A percentile compares a stretch with the other conserved stretches of the same genome.
Conservation (phyloP, 2,888 invertebrate genomes). For the Tetramorium bicarinatum region DNA sequence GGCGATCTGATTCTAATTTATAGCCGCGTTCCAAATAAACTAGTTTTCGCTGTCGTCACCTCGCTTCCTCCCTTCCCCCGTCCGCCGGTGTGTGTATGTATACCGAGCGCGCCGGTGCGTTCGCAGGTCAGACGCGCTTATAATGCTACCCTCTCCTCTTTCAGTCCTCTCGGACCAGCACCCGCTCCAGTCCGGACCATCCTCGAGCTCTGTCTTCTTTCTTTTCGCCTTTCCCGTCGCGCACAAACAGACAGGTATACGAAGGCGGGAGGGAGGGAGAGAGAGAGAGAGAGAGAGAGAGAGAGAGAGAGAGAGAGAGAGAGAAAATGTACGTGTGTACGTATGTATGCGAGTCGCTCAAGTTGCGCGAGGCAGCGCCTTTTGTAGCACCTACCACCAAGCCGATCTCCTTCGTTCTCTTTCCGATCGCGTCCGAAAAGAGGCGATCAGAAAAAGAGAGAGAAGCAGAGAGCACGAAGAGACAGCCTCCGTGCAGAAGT, state of each 20-base stretch:
- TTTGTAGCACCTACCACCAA: conserved; percentile 71
- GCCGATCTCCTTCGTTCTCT: conserved; percentile 44
- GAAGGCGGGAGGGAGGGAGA: not conserved
- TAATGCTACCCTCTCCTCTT: conserved; percentile 62
- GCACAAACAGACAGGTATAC: conserved; percentile 66
- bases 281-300: not conserved
- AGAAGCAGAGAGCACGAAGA: conserved; percentile 59
- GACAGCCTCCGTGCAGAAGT: conserved; percentile 47
- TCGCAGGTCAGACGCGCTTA: conserved; percentile 73
- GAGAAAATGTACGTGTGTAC: not conserved
- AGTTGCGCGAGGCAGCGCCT: conserved; percentile 66
- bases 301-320: not conserved
- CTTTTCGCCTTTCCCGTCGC: conserved; percentile 44
- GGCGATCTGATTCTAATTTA: conserved; percentile 87
- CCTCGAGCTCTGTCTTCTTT: conserved; percentile 66
- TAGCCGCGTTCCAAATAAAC: conserved; percentile 86
- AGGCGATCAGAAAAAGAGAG: conserved; percentile 44
- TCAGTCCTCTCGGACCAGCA: conserved; percentile 35
- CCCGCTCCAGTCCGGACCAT: conserved; percentile 70
- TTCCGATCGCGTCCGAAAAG: conserved; percentile 12
- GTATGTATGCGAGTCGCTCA: not conserved
- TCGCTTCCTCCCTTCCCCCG: conserved; percentile 72
- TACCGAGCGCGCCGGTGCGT: conserved; percentile 28
- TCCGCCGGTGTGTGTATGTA: not conserved
- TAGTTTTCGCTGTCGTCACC: conserved; percentile 87